Conservation (phyloP, 1,140 invertebrate genomes). For the Saccostrea echinata region DNA sequence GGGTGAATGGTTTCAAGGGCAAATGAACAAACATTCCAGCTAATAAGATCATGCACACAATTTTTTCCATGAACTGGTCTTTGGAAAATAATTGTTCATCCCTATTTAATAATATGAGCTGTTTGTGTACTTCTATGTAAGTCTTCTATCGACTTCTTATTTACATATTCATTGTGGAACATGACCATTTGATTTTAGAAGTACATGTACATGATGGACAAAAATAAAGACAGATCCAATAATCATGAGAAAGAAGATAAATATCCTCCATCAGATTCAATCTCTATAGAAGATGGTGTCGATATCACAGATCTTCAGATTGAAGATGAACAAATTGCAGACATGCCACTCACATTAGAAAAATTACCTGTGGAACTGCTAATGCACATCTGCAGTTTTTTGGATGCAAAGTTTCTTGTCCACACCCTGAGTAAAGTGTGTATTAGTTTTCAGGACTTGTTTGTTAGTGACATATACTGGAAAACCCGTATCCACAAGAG, state of each 20-base stretch:
- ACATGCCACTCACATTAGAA: slow-evolving; percentile 47
- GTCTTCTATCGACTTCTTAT: no score
- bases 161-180: no score
- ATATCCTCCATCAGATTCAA: slow-evolving; percentile 31
- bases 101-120: no score
- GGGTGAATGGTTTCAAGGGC: no score
- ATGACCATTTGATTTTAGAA: neutral
- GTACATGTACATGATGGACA: neutral
- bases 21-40: no score
- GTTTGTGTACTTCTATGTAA: no score
- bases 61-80: no score
- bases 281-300: slow-evolving; percentile 3
- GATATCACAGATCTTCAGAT: slow-evolving; percentile 22
- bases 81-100: no score
- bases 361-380: slow-evolving; percentile 55
- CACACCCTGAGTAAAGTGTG: slow-evolving; percentile 55
- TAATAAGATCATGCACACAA: no score
- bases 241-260: neutral
- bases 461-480: slow-evolving; percentile 55
- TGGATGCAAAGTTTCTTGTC: slow-evolving; percentile 57
- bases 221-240: neutral
- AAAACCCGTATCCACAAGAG: slow-evolving; percentile 52
- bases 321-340: neutral
- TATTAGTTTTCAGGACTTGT: slow-evolving; percentile 46
- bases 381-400: slow-evolving; percentile 55